Conservation (phyloP, 2,797 vertebrate species). For the Muscicapa striata region DNA sequence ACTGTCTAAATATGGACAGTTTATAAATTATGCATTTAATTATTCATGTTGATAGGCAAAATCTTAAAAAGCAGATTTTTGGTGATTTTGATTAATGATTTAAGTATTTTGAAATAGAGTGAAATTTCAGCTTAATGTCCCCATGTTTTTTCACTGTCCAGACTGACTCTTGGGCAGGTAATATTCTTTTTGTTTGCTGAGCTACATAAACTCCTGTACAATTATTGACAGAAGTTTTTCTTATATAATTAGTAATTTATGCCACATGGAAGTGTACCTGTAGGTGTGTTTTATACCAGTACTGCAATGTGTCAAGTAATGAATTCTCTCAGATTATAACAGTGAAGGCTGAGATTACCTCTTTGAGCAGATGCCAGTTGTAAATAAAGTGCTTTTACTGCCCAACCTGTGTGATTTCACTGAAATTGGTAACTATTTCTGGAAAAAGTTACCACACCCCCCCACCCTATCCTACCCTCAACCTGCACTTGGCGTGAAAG, state of each 20-base stretch:
- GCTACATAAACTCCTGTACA: not conserved
- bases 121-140: not conserved
- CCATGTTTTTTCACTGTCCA: not conserved
- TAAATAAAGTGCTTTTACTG: not conserved
- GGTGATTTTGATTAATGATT: not conserved
- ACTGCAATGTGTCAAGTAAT: not conserved
- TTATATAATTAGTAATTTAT: not conserved
- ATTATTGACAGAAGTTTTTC: not conserved
- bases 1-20: not conserved
- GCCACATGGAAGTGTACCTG: not conserved
- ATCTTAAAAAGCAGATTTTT: not conserved
- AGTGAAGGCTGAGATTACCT: not conserved
- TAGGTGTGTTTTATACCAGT: not conserved
- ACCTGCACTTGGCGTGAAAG: not conserved
- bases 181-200: not conserved
- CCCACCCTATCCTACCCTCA: fast-evolving
- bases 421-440: not conserved
- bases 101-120: not conserved
- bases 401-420: not conserved
- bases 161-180: not conserved
- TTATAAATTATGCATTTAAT: not conserved
- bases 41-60: not conserved
- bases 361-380: not conserved
- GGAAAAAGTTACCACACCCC: not conserved
- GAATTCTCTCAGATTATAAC: not conserved